These are phyloP conservation scores for Trypoxylus dichotomus DNA, from an alignment of 1,140 invertebrate genomes.

Conservation along the genomic window DNA sequence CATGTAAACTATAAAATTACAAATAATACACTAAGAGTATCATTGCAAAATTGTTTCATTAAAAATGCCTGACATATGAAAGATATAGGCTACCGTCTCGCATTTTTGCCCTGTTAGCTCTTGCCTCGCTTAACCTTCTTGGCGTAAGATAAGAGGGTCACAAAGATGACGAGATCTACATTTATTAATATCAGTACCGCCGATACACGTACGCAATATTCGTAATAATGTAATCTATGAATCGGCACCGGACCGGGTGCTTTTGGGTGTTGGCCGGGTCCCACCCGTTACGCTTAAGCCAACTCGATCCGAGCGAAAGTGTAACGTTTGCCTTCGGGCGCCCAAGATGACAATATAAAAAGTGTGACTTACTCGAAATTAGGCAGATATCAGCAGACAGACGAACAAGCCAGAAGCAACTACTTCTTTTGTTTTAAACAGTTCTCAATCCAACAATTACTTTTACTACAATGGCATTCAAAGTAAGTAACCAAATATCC, in stretches of 20 bases:
- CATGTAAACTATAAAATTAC: too few species aligned
- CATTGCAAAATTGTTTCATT: too few species aligned
- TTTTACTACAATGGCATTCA: slow-evolving; percentile 29
- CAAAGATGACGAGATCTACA: too few species aligned
- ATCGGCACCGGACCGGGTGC: neutral
- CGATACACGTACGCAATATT: neutral
- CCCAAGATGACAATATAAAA: slow-evolving; percentile 21
- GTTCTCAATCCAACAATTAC: neutral
- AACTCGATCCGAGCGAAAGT: slow-evolving; percentile 19
- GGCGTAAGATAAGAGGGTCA: too few species aligned
- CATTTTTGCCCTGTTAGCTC: too few species aligned
- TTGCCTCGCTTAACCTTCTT: too few species aligned
- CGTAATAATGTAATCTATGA: neutral
- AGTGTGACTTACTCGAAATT: neutral
- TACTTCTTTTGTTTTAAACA: neutral
- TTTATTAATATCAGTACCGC: neutral
- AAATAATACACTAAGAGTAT: too few species aligned
- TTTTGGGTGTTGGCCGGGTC: slow-evolving; percentile 22
- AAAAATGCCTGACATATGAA: too few species aligned
- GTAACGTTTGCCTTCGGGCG: slow-evolving; percentile 26
- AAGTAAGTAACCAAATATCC: slow-evolving; percentile 29
- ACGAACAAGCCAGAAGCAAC: neutral
- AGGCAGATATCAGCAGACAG: neutral
- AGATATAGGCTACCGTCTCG: too few species aligned
- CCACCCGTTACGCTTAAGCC: neutral